These are phyloP conservation scores for Nasonia vitripennis DNA, from an alignment of 1,140 invertebrate species.

Conservation along the genomic window DNA sequence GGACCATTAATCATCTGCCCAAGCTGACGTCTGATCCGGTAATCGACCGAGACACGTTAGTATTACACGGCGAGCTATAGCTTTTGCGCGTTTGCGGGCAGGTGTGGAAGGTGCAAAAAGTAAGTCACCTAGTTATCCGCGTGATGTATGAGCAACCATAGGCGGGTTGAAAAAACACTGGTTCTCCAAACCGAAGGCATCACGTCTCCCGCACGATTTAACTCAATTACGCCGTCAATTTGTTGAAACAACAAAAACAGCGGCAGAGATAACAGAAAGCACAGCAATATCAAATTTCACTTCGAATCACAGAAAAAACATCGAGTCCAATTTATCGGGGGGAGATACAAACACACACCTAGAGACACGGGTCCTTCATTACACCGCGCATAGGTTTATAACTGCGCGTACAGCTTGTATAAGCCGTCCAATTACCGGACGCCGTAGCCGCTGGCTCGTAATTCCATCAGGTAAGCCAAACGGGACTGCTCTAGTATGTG, in stretches of 20 bases:
- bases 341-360: not conserved
- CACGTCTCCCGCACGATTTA: not conserved
- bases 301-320: not conserved
- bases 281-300: not conserved
- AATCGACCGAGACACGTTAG: conserved; percentile 45
- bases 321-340: not conserved
- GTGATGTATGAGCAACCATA: not conserved
- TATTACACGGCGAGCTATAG: not conserved
- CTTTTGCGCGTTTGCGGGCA: not conserved
- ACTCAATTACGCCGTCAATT: not conserved
- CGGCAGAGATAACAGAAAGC: not conserved
- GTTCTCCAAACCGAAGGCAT: not conserved
- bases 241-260: not conserved
- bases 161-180: no score
- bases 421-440: conserved; percentile 2
- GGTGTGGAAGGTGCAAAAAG: not conserved
- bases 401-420: not conserved
- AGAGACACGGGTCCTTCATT: not conserved
- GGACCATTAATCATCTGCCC: conserved; percentile 46
- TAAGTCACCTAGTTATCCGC: not conserved
- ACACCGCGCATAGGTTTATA: not conserved
- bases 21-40: conserved; percentile 14
- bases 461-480: conserved; percentile 6
- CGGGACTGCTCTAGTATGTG: not conserved
- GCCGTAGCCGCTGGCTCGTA: not conserved